phyloP scores from a whole-genome alignment of 2,797 vertebrate species.

The Poliocrania exsul region DNA sequence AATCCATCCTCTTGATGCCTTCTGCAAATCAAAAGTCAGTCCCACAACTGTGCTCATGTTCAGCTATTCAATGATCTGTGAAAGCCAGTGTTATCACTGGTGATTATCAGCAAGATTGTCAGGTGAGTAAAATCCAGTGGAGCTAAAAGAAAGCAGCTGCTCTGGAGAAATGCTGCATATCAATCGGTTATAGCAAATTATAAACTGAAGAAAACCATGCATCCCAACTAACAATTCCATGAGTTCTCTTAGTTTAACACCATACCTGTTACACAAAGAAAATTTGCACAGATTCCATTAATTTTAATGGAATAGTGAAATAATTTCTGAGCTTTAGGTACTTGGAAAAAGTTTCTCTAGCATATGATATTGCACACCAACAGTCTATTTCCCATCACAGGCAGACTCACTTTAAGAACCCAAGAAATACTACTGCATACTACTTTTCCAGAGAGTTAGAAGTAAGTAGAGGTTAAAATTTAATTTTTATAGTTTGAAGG shows the following conservation, averaged over 20 bases:
- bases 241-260: background rate
- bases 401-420: background rate
- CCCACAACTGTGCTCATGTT: background rate
- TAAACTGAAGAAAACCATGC: background rate
- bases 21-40: background rate
- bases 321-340: background rate
- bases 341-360: background rate
- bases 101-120: background rate
- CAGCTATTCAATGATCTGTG: background rate
- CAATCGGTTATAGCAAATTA: background rate
- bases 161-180: background rate
- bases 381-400: background rate
- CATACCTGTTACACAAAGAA: background rate
- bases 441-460: background rate
- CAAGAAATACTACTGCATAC: background rate
- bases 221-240: background rate
- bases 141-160: background rate
- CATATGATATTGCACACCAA: fast-evolving
- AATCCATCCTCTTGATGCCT: background rate
- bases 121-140: background rate
- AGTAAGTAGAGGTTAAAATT: background rate
- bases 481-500: background rate
- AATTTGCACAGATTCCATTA: background rate
- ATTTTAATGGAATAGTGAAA: background rate
- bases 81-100: background rate